Evolutionary conservation across 2,888 invertebrate species (phyloP).

Genomic region (Drosophila setosimentum): DNA sequence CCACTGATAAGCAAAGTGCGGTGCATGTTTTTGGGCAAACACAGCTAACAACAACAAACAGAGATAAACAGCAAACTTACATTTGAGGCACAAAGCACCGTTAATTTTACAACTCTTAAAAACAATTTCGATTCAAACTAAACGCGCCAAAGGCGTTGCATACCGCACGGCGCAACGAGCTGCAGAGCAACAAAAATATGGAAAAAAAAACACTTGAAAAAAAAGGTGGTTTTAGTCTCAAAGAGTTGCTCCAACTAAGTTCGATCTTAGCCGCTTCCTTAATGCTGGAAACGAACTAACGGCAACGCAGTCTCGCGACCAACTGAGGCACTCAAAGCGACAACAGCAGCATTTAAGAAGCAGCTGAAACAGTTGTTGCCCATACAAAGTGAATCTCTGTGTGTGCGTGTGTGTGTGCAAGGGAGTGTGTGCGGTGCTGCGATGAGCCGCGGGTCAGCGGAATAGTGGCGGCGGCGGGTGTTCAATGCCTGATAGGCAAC

Average conservation of each 20-base stretch:
- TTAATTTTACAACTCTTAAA: slow-evolving; percentile 16
- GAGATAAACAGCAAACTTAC: slow-evolving; percentile 40
- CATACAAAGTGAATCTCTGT: slow-evolving; percentile 11
- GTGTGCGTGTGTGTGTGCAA: not conserved
- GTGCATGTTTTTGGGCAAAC: not conserved
- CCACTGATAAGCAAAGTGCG: slow-evolving; percentile 31
- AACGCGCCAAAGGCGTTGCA: slow-evolving; percentile 53
- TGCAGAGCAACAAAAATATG: slow-evolving; percentile 8
- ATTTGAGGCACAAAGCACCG: slow-evolving; percentile 34
- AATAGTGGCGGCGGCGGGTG: slow-evolving; percentile 5
- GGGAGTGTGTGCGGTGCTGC: not conserved
- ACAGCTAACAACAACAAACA: slow-evolving; percentile 5
- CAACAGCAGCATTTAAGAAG: slow-evolving; percentile 69
- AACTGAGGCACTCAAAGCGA: slow-evolving; percentile 64
- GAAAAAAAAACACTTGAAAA: slow-evolving; percentile 49
- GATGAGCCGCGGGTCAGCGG: not conserved
- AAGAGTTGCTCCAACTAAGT: slow-evolving; percentile 16
- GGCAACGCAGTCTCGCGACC: slow-evolving; percentile 75
- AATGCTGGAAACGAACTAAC: slow-evolving; percentile 61
- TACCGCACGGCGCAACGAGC: slow-evolving; percentile 46
- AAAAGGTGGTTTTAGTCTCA: slow-evolving; percentile 16
- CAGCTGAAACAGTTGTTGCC: slow-evolving; percentile 53
- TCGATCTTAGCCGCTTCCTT: slow-evolving; percentile 29
- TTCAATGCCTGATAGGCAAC: slow-evolving; percentile 3
- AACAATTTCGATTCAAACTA: slow-evolving; percentile 36